Conservation (phyloP, 2,888 invertebrate species). For the Xanthorhoe designata region DNA sequence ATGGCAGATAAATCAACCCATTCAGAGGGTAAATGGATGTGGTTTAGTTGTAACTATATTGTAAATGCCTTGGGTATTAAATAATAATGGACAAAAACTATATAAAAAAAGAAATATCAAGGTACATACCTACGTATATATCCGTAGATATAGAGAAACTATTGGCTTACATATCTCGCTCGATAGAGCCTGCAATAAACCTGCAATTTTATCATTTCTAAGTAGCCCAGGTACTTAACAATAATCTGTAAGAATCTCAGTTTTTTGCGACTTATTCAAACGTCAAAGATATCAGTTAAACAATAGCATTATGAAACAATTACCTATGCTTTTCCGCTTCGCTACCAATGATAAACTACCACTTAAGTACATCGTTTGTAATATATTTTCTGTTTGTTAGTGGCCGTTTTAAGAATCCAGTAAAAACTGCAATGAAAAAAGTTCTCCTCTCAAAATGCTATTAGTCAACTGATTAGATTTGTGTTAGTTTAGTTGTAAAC, state of each 20-base stretch:
- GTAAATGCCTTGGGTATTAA: too few species aligned
- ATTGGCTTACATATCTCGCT: too few species aligned
- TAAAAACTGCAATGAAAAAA: not conserved
- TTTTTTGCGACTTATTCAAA: conserved; percentile 1
- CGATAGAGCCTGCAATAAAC: conserved; percentile 4
- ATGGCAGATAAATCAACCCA: too few species aligned
- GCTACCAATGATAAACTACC: not conserved
- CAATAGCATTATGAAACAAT: conserved; percentile 10
- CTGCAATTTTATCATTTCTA: conserved; percentile 7
- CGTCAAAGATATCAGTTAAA: conserved; percentile 10
- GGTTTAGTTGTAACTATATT: too few species aligned
- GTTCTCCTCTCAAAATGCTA: conserved; percentile 12
- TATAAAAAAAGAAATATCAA: too few species aligned
- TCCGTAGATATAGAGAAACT: too few species aligned
- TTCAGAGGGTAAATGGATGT: too few species aligned
- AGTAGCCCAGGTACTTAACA: not conserved
- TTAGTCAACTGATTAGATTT: conserved; percentile 15
- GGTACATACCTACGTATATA: too few species aligned
- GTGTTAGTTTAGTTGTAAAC: conserved; percentile 16
- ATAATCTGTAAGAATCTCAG: not conserved
- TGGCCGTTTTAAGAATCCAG: not conserved
- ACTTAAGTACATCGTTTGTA: not conserved
- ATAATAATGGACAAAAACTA: too few species aligned
- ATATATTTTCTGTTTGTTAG: not conserved
- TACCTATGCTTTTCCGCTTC: not conserved